Evolutionary conservation across 2,797 vertebrate species (phyloP), one percentile per base, ranked within the genome.

Genomic region (Poecilia velifera): DNA sequence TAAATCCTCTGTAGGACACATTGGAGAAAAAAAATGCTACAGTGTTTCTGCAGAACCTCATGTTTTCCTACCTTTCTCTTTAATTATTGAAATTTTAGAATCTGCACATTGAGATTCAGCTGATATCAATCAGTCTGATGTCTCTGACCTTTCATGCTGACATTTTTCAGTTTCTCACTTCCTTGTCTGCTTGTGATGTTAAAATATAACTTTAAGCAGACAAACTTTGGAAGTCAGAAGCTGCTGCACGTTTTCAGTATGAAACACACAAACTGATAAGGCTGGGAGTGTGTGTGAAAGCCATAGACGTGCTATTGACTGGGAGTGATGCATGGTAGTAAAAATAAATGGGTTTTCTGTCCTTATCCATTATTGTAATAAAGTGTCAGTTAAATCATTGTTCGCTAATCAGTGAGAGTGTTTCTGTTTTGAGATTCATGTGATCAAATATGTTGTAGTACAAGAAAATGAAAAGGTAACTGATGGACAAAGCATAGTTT

Each of bases 61-160:
- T 77, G 82, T 88, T 86, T 77, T 87, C 79, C 77, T 80, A 86
- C 81, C 82, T 88, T 84, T 85, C 72, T 86, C 78, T 91, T 92
- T 89, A 93, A 94, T 94, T 93, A 90, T 91, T 90, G 82, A 89
- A 84, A 82, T 86, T 89, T 93, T 85, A 82, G 92, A 93, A 88
- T 85, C 73, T 75, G 81, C 80, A 80, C 85, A 84, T 84, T 89
- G 82, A 88, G 87, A 92, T 94, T 92, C 83, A 86, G 87, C 73
- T 82, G 62, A 87, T 91, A 91, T 91, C 92, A 92, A 83, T 91
- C 88, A 90, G 81, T 75, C 91, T 92, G 91, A 94, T 86, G 64
- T 84, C 84, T 87, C 83, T 90, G 91, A 95, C 93, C 92, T 96
- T 95, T 94, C 83, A 87, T 80, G 46, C 80, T 89, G 84, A 90